These are phyloP conservation scores for Psittacula derbiana DNA, from an alignment of 2,797 vertebrate species.

Conservation along the genomic window DNA sequence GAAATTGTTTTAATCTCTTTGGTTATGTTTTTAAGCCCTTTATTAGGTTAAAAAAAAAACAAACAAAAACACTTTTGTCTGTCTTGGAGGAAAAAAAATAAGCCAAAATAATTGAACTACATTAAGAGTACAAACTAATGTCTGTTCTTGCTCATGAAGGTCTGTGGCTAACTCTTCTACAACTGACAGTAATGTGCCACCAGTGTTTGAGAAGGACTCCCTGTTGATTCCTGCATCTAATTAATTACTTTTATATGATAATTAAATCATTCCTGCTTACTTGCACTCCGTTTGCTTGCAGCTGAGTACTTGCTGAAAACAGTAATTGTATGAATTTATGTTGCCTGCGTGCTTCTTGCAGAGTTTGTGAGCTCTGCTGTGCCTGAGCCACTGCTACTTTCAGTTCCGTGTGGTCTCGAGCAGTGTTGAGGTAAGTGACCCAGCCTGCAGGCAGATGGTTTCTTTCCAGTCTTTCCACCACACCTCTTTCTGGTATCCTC, in stretches of 20 bases:
- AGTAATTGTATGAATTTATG: background rate
- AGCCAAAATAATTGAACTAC: background rate
- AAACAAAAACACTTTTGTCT: background rate
- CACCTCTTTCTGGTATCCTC: background rate
- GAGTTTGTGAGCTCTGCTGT: fast-evolving
- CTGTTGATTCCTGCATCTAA: background rate
- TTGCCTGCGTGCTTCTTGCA: background rate
- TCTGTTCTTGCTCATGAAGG: background rate
- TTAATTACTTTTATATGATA: slow-evolving; percentile 29
- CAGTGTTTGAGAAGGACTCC: background rate
- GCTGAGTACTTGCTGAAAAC: slow-evolving; percentile 13
- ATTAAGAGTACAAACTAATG: background rate
- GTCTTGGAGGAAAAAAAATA: background rate
- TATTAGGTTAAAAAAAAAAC: background rate
- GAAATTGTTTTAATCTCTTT: background rate
- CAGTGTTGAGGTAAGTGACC: background rate
- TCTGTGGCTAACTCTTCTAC: background rate
- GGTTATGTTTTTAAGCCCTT: background rate
- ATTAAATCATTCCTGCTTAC: slow-evolving; percentile 35
- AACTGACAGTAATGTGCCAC: background rate
- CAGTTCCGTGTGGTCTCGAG: fast-evolving
- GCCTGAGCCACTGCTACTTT: background rate
- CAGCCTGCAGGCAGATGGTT: background rate
- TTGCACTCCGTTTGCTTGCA: background rate
- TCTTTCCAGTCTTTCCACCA: background rate